Base-by-base conservation (phyloP, 1,140 invertebrate genomes). In the Phenacoccus solenopsis region DNA sequence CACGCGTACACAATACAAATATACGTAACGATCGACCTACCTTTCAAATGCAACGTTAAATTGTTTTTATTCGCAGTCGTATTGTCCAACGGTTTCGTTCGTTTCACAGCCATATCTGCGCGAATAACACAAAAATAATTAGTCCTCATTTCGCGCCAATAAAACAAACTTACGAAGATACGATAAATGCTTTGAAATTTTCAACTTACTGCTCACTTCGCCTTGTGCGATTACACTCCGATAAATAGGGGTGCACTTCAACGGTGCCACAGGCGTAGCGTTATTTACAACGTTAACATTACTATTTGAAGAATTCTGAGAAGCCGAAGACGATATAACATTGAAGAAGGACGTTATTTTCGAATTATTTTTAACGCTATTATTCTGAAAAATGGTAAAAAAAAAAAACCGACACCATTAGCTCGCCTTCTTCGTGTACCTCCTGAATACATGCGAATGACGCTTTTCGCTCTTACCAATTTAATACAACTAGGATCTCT, bases 401-500 rank as follows among this genome's bases (percentile, higher is more conserved):
- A 13, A 13, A 49, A 49, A 49, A 49, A 49, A 9, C 16, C n/a
- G n/a, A 9, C 38, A 16, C 20, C 20, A 49, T 5, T 16, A 16
- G 2, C 13, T 49, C 38, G 38, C 4, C 16, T 49, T n/a, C 12
- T 2, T 49, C 38, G 38, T 49, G 38, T 49, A 5, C n/a, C n/a
- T 49, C 38, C 5, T 32, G 13, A 32, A 32, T 12, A 64, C 24
- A 2, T 9, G 13, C 22, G 9, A 59, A 59, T 9, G n/a, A 59
- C 56, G 35, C 9, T 10, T n/a, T n/a, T n/a, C n/a, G 49, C 28
- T 27, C 4, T 22, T 69, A 71, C 71, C 56, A 69, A 69, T 9
- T 57, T 69, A 30, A 71, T 68, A 12, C 35, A 59, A 67, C 68
- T 69, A 21, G 69, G 49, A 32, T 69, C 68, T 21, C 49, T 69